Evolutionary conservation across 1,140 invertebrate species (phyloP).

Genomic region (Lasaia peninsularis): DNA sequence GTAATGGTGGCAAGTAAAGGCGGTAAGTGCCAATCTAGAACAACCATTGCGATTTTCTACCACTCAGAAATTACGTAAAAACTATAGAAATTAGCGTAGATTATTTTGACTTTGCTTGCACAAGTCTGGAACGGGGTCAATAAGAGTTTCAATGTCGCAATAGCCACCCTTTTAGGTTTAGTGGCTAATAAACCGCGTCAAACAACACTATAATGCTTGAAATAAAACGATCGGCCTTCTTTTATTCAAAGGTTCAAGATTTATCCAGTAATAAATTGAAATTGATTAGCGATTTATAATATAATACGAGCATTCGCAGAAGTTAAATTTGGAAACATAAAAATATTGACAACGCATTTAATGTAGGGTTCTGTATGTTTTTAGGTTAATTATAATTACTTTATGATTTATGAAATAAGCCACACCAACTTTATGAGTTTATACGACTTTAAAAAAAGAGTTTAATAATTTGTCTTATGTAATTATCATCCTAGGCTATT

Average conservation of each 20-base stretch:
- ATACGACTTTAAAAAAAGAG: too few relatives aligned
- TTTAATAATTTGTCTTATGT: too few relatives aligned
- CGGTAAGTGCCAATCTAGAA: too few relatives aligned
- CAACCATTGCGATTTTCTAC: too few relatives aligned
- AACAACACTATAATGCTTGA: constrained; percentile 44
- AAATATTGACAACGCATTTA: neutral
- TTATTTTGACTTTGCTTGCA: constrained; percentile 24
- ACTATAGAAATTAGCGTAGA: neutral
- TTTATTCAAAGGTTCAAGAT: constrained; percentile 19
- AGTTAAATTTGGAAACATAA: constrained; percentile 6
- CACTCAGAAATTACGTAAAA: neutral
- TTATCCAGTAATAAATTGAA: constrained; percentile 17
- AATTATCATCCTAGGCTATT: too few relatives aligned
- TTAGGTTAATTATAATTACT: too few relatives aligned
- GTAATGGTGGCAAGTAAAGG: too few relatives aligned
- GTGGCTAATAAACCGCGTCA: constrained; percentile 50
- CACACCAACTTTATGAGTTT: too few relatives aligned
- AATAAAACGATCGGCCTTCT: constrained; percentile 31
- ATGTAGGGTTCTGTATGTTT: too few relatives aligned
- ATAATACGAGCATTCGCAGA: neutral
- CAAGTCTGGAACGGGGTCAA: constrained; percentile 39
- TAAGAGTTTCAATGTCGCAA: constrained; percentile 54
- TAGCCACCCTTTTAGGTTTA: constrained; percentile 68
- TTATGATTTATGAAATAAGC: too few relatives aligned
- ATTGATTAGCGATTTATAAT: constrained; percentile 10